Conservation (phyloP, 2,888 invertebrate genomes). For the Trimorus sp. region DNA sequence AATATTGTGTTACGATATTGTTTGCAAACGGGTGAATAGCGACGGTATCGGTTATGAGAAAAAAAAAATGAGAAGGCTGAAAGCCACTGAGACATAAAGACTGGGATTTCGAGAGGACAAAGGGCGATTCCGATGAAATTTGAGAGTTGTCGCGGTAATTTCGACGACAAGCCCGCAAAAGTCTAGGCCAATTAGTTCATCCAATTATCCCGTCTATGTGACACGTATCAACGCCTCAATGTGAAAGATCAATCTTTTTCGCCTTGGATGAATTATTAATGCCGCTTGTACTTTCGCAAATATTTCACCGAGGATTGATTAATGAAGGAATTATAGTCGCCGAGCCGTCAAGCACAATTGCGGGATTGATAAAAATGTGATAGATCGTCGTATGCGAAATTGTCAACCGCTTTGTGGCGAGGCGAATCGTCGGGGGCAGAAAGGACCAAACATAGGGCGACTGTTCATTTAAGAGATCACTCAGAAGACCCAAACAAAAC, state of each 20-base stretch:
- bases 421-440: conserved; percentile 16
- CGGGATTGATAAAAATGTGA: conserved; percentile 23
- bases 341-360: conserved; percentile 31
- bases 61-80: too few relatives aligned
- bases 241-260: conserved; percentile 50
- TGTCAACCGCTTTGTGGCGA: conserved; percentile 9
- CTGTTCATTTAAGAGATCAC: too few relatives aligned
- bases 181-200: conserved; percentile 49
- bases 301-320: conserved; percentile 49
- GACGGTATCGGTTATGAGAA: too few relatives aligned
- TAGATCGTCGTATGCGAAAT: conserved; percentile 32
- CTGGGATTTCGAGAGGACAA: too few relatives aligned
- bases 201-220: conserved; percentile 48
- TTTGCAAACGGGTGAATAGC: too few relatives aligned
- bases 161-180: background rate
- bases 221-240: conserved; percentile 46
- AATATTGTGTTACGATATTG: conserved; percentile 6
- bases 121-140: too few relatives aligned
- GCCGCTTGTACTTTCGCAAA: conserved; percentile 47
- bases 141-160: too few relatives aligned
- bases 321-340: conserved; percentile 43
- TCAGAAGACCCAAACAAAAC: too few relatives aligned
- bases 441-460: too few relatives aligned
- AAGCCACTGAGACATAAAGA: too few relatives aligned
- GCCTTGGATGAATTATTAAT: conserved; percentile 53